Evolutionary conservation across 2,797 vertebrate genomes (phyloP).

Genomic region (Premnoplex brunnescens): DNA sequence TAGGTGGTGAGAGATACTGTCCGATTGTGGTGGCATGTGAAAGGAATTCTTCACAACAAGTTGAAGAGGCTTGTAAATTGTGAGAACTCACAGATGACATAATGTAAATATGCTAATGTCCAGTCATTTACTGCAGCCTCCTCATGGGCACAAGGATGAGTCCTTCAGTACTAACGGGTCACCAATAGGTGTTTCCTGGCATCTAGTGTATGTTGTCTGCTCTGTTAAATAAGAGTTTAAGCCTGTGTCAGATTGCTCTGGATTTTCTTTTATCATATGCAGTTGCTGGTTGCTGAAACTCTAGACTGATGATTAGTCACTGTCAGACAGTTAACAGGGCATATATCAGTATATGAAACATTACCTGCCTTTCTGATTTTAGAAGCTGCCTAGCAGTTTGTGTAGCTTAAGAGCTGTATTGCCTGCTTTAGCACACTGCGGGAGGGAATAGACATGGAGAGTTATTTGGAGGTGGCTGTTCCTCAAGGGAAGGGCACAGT

Average conservation of each 20-base stretch:
- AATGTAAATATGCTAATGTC: neutral
- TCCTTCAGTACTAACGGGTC: rapidly evolving
- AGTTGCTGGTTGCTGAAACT: neutral
- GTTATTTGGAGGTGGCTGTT: neutral
- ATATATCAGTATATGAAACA: neutral
- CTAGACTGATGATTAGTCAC: neutral
- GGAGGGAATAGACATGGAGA: neutral
- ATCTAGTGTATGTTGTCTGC: neutral
- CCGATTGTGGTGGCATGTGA: neutral
- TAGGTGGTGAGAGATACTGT: neutral
- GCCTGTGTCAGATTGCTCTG: neutral
- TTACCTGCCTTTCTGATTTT: neutral
- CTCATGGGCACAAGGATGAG: neutral
- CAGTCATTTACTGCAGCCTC: neutral
- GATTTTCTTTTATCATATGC: neutral
- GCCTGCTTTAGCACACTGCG: rapidly evolving
- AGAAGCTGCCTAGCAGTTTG: neutral
- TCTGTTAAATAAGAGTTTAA: neutral
- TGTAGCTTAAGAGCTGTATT: neutral
- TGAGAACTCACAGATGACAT: neutral
- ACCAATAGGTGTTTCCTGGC: neutral
- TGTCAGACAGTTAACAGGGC: neutral
- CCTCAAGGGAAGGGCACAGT: neutral
- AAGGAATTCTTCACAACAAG: neutral
- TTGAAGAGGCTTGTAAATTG: neutral